These are phyloP conservation scores for Muscina levida DNA, from an alignment of 2,888 invertebrate species.

Conservation along the genomic window DNA sequence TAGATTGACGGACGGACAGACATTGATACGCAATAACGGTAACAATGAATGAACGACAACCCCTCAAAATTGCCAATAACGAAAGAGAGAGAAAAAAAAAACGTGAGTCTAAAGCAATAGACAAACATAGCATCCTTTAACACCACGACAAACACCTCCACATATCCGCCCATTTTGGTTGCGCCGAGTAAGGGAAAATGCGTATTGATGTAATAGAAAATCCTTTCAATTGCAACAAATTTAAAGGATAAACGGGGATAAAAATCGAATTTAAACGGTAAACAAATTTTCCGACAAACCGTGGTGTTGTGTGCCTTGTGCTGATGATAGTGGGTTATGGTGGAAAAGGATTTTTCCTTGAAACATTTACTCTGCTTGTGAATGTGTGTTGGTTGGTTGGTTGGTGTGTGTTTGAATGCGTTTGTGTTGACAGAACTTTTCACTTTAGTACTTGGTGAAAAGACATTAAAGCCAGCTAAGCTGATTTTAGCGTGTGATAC, in stretches of 20 bases:
- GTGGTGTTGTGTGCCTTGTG: slow-evolving; percentile 9
- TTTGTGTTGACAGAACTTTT: slow-evolving; percentile 76
- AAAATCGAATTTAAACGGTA: slow-evolving; percentile 78
- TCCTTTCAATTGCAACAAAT: slow-evolving; percentile 78
- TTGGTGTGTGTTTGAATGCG: slow-evolving; percentile 27
- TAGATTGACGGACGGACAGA: not conserved
- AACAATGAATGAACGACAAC: slow-evolving; percentile 38
- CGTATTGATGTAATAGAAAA: slow-evolving; percentile 68
- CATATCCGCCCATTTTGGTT: not conserved
- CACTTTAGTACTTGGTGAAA: slow-evolving; percentile 68
- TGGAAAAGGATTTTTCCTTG: slow-evolving; percentile 1
- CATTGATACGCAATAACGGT: slow-evolving; percentile 38
- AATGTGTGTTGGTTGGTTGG: not conserved
- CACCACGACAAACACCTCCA: not conserved
- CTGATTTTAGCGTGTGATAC: slow-evolving; percentile 59
- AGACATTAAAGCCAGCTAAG: slow-evolving; percentile 64
- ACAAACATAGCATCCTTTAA: slow-evolving; percentile 37
- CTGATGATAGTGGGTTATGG: slow-evolving; percentile 1
- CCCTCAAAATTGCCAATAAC: slow-evolving; percentile 57
- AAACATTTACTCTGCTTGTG: slow-evolving; percentile 3
- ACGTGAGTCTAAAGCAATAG: not conserved
- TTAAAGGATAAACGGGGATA: slow-evolving; percentile 77
- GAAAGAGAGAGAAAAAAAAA: slow-evolving; percentile 22
- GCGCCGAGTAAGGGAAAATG: slow-evolving; percentile 27
- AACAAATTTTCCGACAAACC: slow-evolving; percentile 73